Evolutionary conservation across 2,113 vertebrate species (phyloP).

Genomic region (Cairina moschata): DNA sequence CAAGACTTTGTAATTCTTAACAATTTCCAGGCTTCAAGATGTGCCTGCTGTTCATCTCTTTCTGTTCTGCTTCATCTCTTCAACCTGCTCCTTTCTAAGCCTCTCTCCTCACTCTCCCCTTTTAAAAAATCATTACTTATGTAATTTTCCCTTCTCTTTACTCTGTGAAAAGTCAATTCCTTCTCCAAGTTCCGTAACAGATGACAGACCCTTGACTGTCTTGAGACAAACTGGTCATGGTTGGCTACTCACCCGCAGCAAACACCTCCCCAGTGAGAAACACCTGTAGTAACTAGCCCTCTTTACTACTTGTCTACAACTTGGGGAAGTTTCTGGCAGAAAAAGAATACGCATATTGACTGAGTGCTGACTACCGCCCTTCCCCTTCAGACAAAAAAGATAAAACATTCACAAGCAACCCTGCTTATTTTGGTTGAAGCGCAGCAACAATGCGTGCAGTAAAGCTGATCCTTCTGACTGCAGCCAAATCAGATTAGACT

Average conservation of each 20-base stretch:
- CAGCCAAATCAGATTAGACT: background rate
- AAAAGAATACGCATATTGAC: background rate
- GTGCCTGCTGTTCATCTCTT: background rate
- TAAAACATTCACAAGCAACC: background rate
- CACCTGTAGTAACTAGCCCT: background rate
- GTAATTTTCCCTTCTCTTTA: background rate
- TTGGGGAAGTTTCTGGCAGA: background rate
- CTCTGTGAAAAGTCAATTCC: background rate
- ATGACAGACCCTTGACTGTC: background rate
- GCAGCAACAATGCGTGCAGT: background rate
- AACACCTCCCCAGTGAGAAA: background rate
- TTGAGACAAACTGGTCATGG: background rate
- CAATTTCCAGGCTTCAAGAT: background rate
- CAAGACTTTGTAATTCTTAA: background rate
- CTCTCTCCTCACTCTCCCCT: background rate
- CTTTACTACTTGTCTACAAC: background rate
- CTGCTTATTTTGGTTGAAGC: background rate
- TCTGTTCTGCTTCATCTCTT: background rate
- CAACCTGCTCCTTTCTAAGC: background rate
- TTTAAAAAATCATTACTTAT: background rate
- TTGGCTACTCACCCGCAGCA: background rate
- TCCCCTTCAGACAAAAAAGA: background rate
- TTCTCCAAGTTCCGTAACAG: background rate
- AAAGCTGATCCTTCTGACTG: slow-evolving; percentile 8
- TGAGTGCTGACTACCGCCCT: background rate